Percentiles rank a stretch among this genome's conserved stretches.
phyloP scores from a whole-genome alignment of 2,888 invertebrate species.

The Buathra laborator region DNA sequence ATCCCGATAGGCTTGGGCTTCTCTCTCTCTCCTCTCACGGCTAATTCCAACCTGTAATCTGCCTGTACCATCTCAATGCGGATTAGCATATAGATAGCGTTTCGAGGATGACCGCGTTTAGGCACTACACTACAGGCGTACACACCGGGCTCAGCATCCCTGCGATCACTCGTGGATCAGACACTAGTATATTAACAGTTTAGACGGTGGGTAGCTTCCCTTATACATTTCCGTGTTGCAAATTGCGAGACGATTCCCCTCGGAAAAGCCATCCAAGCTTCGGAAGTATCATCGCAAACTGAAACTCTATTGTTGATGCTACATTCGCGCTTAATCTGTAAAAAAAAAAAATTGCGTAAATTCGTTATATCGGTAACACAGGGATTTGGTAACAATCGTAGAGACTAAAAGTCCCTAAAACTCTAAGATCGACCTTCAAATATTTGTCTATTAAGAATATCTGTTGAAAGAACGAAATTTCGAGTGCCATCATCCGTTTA shows the following conservation, averaged over 20 bases:
- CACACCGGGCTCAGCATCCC: conserved; percentile 50
- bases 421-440: no score
- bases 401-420: no score
- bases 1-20: conserved; percentile 79
- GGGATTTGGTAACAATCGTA: no score
- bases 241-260: conserved; percentile 27
- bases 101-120: conserved; percentile 72
- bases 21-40: conserved; percentile 74
- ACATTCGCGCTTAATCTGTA: no score
- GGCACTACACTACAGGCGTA: conserved; percentile 52
- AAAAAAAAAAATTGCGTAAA: no score
- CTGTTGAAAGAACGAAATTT: conserved; percentile 1
- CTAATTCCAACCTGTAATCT: conserved; percentile 85
- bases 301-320: no score
- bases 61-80: conserved; percentile 84
- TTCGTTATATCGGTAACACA: no score
- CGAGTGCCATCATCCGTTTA: background rate
- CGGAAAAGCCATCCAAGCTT: background rate
- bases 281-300: background rate
- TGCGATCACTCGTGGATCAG: conserved; percentile 64
- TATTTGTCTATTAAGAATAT: background rate
- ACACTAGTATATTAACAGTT: conserved; percentile 45
- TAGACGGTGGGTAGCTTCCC: conserved; percentile 73
- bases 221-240: conserved; percentile 69
- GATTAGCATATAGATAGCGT: conserved; percentile 85